Percentiles rank a stretch among this genome's conserved stretches.
phyloP scores from a whole-genome alignment of 2,888 invertebrate species.

The Coelopa pilipes region DNA sequence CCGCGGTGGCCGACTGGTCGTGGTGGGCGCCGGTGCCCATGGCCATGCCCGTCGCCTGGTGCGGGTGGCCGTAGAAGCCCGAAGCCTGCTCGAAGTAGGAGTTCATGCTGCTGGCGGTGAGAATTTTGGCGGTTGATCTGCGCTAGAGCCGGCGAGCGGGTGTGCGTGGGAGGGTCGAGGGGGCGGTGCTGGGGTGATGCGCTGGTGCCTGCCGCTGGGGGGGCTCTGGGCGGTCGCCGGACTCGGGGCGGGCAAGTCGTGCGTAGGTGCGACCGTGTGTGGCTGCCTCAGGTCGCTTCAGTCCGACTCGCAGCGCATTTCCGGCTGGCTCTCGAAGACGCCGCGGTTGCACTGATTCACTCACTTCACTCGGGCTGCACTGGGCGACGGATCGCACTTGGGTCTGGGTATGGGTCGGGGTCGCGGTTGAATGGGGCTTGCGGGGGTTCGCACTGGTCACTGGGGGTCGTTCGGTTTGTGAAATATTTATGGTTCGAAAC shows the following conservation, averaged over 20 bases:
- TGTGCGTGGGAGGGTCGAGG: neutral
- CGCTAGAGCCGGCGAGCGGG: too few relatives aligned
- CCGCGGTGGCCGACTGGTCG: slow-evolving; percentile 74
- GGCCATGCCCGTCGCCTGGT: slow-evolving; percentile 78
- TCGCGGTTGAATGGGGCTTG: too few relatives aligned
- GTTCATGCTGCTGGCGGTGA: slow-evolving; percentile 77
- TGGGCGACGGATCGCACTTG: too few relatives aligned
- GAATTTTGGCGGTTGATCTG: slow-evolving; percentile 65
- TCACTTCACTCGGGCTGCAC: too few relatives aligned
- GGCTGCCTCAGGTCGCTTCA: neutral
- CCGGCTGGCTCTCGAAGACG: too few relatives aligned
- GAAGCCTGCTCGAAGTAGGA: slow-evolving; percentile 93
- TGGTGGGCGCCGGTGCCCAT: slow-evolving; percentile 77
- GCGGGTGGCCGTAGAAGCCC: slow-evolving; percentile 94
- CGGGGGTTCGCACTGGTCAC: too few relatives aligned
- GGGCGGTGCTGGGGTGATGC: neutral
- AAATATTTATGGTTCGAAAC: too few relatives aligned
- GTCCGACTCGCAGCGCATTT: too few relatives aligned
- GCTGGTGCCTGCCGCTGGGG: neutral
- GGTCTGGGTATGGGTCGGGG: too few relatives aligned
- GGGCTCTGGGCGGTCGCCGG: neutral
- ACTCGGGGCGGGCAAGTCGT: neutral
- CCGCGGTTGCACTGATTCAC: too few relatives aligned
- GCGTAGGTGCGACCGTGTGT: neutral
- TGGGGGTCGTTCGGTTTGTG: too few relatives aligned